A percentile compares a stretch with the other conserved stretches of the same genome.
phyloP scores from a whole-genome alignment of 2,888 invertebrate species.

The Tuta absoluta region DNA sequence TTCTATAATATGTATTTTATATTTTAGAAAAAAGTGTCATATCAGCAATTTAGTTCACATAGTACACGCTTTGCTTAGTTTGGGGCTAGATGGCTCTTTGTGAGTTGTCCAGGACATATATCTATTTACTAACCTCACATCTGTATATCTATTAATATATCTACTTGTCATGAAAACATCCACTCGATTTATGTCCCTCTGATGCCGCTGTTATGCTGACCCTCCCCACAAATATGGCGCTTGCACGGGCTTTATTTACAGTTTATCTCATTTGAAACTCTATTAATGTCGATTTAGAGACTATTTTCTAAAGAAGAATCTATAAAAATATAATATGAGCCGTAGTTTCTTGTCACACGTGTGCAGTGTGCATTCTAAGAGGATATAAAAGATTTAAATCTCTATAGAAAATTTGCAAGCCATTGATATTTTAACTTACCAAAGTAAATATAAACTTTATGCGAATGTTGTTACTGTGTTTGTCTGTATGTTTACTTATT shows the following conservation, averaged over 20 bases:
- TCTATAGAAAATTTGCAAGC: slow-evolving; percentile 53
- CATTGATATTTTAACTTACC: slow-evolving; percentile 43
- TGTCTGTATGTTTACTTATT: slow-evolving; percentile 44
- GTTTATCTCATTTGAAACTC: slow-evolving; percentile 35
- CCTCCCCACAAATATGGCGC: slow-evolving; percentile 26
- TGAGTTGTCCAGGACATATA: neutral
- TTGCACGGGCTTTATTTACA: slow-evolving; percentile 37
- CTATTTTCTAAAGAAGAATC: slow-evolving; percentile 37
- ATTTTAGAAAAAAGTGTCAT: too few species aligned
- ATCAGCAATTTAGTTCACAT: too few species aligned
- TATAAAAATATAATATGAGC: slow-evolving; percentile 53
- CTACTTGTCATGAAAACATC: slow-evolving; percentile 19
- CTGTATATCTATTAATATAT: slow-evolving; percentile 19
- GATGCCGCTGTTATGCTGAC: slow-evolving; percentile 30
- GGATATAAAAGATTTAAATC: slow-evolving; percentile 48
- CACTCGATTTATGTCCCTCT: slow-evolving; percentile 23
- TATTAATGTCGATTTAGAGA: slow-evolving; percentile 39
- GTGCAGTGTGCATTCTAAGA: slow-evolving; percentile 51
- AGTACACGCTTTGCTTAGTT: too few species aligned
- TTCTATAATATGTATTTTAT: too few species aligned
- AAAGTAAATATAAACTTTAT: slow-evolving; percentile 19
- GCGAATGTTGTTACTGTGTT: slow-evolving; percentile 35
- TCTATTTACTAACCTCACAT: neutral
- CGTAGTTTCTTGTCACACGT: slow-evolving; percentile 64
- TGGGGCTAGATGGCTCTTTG: too few species aligned